Evolutionary conservation across 1,140 invertebrate genomes (phyloP), one percentile per base, ranked within the genome.

Genomic region (honey bee (Apis mellifera)): DNA sequence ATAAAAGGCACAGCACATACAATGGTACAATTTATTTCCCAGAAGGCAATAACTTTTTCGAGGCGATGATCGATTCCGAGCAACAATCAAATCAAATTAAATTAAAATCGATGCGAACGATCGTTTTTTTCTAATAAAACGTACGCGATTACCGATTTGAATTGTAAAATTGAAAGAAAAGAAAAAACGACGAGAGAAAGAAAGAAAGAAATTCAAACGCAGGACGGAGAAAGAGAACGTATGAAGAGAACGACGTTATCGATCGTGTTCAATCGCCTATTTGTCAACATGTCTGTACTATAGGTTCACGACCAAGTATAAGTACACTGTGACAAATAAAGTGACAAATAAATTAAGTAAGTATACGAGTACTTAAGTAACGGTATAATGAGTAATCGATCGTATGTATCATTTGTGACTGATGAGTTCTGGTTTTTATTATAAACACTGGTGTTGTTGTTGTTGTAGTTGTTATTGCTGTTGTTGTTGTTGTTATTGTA

Each of bases 401-500:
- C 19, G 11, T 57, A 64, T 73, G 86, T 84, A 54, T 87, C 82
- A 54, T 84, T 19, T 75, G 55, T 89, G 62, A 26, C 62, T 79
- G 60, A 69, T 65, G n/a, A 76, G 48, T 80, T 60, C 54, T 82
- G 60, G 19, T 73, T 66, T n/a, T 77, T 78, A 68, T 82, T 73
- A 59, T 73, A 75, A 64, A 76, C 71, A 55, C 57, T 74, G 54
- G 26, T 66, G 59, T 66, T 76, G 54, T 72, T 84, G 69, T 69
- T 42, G 60, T 65, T 62, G 75, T 69, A 26, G 32, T 19, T 52
- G 48, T 68, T 50, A 11, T 66, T 42, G 32, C 32, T 42, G 32
- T 42, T 42, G 32, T 42, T 32, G 32, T 32, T 2, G 32, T 32
- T 42, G 32, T 32, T 55, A 52, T 15, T 17, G 54, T 55, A 55